Evolutionary conservation across 2,888 invertebrate species (phyloP), one percentile per base, ranked within the genome.

Genomic region (Melinaea menophilus): DNA sequence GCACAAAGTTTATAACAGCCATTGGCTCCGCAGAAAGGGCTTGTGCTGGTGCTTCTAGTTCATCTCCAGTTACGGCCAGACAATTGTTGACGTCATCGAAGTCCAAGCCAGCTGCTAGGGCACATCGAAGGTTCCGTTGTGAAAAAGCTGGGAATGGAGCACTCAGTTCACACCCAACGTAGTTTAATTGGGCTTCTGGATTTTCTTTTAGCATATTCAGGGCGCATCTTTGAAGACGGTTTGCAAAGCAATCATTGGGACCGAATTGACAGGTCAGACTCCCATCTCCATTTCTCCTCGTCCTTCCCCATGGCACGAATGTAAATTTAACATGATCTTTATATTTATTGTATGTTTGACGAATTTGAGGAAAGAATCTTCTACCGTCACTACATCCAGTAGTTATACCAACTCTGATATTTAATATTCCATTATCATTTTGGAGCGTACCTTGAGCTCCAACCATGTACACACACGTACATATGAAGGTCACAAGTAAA

Each of bases 221-320:
- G 1, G 75, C 84, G 65, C 91, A 91, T 68, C 90, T 79, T 11
- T 91, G 87, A 0, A 86, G 68, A 7, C 86, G 80, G 59, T 91
- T 91, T 0, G 89, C 88, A 79, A 81, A 87, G 70, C 91, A 91
- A 64, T 90, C 90, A 46, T 72, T 71, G 0, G 5, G 63, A 2
- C 78, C 78, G 35, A 86, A 86, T 59, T 85, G 84, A 61, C 91
- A 91, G 2, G 61, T 67, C 11, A 86, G 66, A 2, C 62, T 68
- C 3, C 80, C 84, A 37, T 84, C 71, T 0, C 60, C 63, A 12
- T 75, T 70, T 54, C 81, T 73, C 1, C 22, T 22, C 0, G 87
- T 84, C 61, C 85, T 83, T 13, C 90, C 91, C 91, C 91, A 91
- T 1, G 89, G 85, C 1, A 91, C 76, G 57, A 86, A 89, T 67